Evolutionary conservation across 2,797 vertebrate species (phyloP).

Genomic region (Rhinella marina): DNA sequence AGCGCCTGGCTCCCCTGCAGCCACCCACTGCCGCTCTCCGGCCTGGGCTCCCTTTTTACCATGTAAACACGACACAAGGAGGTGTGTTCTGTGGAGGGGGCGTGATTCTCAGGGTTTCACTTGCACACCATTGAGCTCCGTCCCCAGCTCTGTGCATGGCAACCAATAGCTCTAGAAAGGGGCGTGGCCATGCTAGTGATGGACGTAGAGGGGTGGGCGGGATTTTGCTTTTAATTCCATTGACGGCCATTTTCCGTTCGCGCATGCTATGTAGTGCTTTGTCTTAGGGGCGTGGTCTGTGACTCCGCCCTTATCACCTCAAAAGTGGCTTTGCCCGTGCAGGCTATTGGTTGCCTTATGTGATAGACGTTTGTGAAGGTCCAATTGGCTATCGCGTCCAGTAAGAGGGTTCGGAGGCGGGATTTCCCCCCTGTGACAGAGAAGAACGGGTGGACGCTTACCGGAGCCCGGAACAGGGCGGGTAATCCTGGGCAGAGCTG

Average conservation of each 20-base stretch:
- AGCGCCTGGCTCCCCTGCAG: not conserved
- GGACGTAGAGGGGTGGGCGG: conserved; percentile 20
- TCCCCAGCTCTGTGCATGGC: not conserved
- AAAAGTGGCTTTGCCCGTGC: not conserved
- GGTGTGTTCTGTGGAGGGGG: not conserved
- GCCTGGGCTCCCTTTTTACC: conserved; percentile 30
- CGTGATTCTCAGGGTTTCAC: not conserved
- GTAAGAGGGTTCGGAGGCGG: conserved; percentile 66
- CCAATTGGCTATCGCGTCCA: conserved; percentile 54
- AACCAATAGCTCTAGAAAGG: not conserved
- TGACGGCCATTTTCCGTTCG: conserved; percentile 61
- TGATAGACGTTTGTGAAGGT: conserved; percentile 2
- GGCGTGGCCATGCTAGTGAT: not conserved
- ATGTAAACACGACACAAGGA: conserved; percentile 48
- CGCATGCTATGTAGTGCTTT: not conserved
- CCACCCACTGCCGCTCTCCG: not conserved
- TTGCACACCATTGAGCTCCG: not conserved
- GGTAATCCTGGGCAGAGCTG: not conserved
- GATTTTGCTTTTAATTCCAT: conserved; percentile 42
- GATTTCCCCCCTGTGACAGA: conserved; percentile 82
- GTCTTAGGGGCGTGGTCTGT: not conserved
- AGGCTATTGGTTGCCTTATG: not conserved
- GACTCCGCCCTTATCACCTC: not conserved
- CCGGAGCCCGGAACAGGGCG: conserved; percentile 52
- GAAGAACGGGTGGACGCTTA: conserved; percentile 76